phyloP scores from a whole-genome alignment of 2,888 invertebrate genomes.

The Apamea crenata region DNA sequence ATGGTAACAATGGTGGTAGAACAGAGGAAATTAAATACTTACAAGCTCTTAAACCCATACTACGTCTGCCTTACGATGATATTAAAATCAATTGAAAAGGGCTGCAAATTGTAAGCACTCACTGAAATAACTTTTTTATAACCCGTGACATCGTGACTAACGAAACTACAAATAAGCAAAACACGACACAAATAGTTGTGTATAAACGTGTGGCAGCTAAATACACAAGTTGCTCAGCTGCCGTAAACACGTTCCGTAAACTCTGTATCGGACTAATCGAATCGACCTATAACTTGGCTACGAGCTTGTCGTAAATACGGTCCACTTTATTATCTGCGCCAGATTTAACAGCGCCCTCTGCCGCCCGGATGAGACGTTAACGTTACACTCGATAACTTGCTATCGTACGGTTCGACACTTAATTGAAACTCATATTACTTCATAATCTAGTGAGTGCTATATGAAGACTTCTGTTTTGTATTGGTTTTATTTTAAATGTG shows the following conservation, averaged over 20 bases:
- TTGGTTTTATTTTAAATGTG: background rate
- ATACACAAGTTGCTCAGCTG: constrained; percentile 75
- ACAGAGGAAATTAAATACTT: background rate
- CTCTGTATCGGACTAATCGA: constrained; percentile 83
- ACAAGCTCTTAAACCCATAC: background rate
- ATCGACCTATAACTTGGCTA: constrained; percentile 82
- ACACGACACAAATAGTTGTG: constrained; percentile 66
- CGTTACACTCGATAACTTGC: constrained; percentile 62
- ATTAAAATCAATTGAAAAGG: constrained; percentile 8
- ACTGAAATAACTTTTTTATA: constrained; percentile 8
- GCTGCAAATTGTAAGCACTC: background rate
- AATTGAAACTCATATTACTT: constrained; percentile 71
- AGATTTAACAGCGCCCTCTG: constrained; percentile 76
- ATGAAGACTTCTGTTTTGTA: constrained; percentile 4
- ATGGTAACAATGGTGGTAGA: background rate
- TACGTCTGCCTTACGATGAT: background rate
- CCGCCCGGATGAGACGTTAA: constrained; percentile 70
- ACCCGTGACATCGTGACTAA: constrained; percentile 32
- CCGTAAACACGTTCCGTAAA: constrained; percentile 81
- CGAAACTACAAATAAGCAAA: constrained; percentile 48
- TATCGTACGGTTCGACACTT: constrained; percentile 67
- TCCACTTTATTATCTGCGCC: constrained; percentile 81
- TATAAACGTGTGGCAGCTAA: constrained; percentile 74
- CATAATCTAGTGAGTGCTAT: constrained; percentile 51
- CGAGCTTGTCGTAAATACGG: constrained; percentile 81